Base-by-base conservation (phyloP, 2,888 invertebrate genomes). In the Thymelicus acteon region DNA sequence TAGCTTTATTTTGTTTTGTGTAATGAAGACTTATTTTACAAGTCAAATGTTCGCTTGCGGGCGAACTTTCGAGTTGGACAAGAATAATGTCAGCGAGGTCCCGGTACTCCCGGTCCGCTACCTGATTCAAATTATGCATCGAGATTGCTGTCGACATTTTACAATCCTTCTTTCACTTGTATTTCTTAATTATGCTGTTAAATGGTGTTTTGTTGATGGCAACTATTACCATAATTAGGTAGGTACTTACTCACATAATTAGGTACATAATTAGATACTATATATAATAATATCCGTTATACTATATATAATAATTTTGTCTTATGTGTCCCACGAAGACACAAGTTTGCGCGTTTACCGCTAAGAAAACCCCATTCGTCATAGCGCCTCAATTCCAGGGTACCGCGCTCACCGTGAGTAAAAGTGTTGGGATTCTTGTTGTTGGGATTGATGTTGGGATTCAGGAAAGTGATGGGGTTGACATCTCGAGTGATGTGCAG, bases 1-100 rank as follows among this genome's bases (percentile, higher is more conserved):
- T 82, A 82, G 83, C 82, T 85, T 87, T 85, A 85, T 87, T 88
- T 86, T 86, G 84, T 87, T 85, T 86, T 82, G 80, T 82, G 82
- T 83, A 85, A 87, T 85, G 85, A 86, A 86, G 84, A 88, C 82
- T 82, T 86, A 86, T 86, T 84, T 85, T 80, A 84, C 80, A 81
- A 81, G 80, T 80, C 78, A 79, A 82, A 79, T 79, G 77, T 80
- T 79, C 78, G 73, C 71, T 73, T 71, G 70, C 52, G 72, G 72
- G 68, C 58, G 70, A 76, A 66, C 70, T 77, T 72, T 71, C 37
- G 63, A 68, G 72, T 74, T 74, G 72, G 72, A 73, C 64, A 70
- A 64, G 52, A 68, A 67, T 62, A 67, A 72, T 64, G 63, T 67
- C 48, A 61, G 67, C 72, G 31, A 67, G 60, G 70, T 58, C 60